Evolutionary conservation across 2,888 invertebrate species (phyloP), one percentile per base, ranked within the genome.

Genomic region (Melanostoma mellinum): DNA sequence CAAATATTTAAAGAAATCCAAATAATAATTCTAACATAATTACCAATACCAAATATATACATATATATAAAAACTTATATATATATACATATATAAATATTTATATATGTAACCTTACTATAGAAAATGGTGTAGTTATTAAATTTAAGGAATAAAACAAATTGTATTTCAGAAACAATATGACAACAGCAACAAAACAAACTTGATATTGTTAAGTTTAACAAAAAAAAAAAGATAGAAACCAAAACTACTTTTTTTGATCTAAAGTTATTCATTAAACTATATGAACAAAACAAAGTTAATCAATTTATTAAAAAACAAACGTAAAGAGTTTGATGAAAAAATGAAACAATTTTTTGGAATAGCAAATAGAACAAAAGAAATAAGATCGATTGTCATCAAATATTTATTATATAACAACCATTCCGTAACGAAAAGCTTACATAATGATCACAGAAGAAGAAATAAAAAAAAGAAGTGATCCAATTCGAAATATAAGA

Each of bases 41-140:
- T 84, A 84, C 74, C 69, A 78, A 60, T 78, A 84, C 63, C 74
- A 74, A 73, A 73, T 44, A 71, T 73, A 20, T 55, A 46, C 38
- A 68, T 50, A 78, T 69, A 74, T 67, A 74, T 67, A 55, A 71
- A 40, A n/a, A n/a, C n/a, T n/a, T 52, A 73, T 32, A 73, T 50
- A 63, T 46, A 50, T 68, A 74, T 58, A 72, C 48, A 71, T 67
- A 65, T 9, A 32, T 42, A 60, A 56, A 56, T 35, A 68, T 10
- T 82, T 77, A 85, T 20, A 20, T 20, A 20, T 20, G 20, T 20
- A 85, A 46, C 58, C 52, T 20, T 63, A 63, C 50, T 63, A 63
- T 85, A 85, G 75, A 74, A 86, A 76, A 85, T 85, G 75, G 82
- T 86, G 86, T 86, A 86, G 86, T 84, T 60, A 61, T 73, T 86